Percentiles rank a stretch among this genome's conserved stretches.
Conservation (phyloP, 2,888 invertebrate species). For the Drosophila rellima region DNA sequence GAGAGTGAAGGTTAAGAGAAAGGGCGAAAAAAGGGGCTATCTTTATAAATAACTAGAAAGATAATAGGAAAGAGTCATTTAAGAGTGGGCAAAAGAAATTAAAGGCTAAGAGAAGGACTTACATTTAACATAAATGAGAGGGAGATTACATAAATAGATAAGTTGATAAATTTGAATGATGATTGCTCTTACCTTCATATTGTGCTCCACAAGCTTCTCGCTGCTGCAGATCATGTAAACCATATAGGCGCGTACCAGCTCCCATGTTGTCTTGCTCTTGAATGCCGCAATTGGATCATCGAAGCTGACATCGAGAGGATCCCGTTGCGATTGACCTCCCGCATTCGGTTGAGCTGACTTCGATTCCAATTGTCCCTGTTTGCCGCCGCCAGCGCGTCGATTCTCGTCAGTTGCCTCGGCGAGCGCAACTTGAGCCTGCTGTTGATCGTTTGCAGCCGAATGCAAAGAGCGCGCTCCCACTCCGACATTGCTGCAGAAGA, state of each 20-base stretch:
- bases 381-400: neutral
- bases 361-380: constrained; percentile 9
- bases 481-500: constrained; percentile 6
- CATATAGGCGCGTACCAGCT: constrained; percentile 94
- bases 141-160: neutral
- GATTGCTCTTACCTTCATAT: constrained; percentile 92
- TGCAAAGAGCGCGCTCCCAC: constrained; percentile 50
- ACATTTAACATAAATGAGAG: neutral
- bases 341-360: constrained; percentile 52
- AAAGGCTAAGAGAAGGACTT: neutral
- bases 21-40: neutral
- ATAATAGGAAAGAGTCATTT: neutral
- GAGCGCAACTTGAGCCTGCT: constrained; percentile 50
- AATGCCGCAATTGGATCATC: constrained; percentile 96
- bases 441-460: constrained; percentile 39
- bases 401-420: constrained; percentile 9
- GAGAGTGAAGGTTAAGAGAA: neutral
- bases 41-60: neutral
- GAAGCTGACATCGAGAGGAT: constrained; percentile 94
- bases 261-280: constrained; percentile 97
- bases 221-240: constrained; percentile 97
- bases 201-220: constrained; percentile 95
- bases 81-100: neutral
- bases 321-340: constrained; percentile 84
- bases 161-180: neutral